Conservation (phyloP, 2,113 vertebrate species). For the Ammospiza nelsoni region DNA sequence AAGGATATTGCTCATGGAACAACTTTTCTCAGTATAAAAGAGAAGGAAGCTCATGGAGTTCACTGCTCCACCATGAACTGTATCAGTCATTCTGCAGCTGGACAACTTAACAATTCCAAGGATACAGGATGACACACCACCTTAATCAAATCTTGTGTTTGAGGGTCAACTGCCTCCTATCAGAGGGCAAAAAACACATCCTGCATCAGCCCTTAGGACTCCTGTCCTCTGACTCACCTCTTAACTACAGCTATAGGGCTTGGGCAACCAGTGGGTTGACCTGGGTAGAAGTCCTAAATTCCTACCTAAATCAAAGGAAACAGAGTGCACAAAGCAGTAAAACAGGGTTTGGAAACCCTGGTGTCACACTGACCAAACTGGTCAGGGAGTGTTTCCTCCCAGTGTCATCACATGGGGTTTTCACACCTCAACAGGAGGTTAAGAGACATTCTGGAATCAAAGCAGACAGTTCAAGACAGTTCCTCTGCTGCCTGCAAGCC, state of each 20-base stretch:
- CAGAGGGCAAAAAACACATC: not conserved
- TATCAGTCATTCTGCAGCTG: not conserved
- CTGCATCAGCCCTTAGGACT: not conserved
- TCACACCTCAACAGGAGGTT: not conserved
- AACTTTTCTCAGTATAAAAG: not conserved
- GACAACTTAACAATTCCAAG: not conserved
- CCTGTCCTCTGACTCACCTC: slow-evolving; percentile 3
- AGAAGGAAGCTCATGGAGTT: not conserved
- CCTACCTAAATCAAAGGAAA: not conserved
- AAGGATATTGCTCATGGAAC: slow-evolving; percentile 38
- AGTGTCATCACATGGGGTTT: not conserved
- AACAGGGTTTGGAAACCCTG: not conserved
- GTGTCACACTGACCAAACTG: not conserved
- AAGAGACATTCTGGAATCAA: not conserved
- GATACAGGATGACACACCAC: not conserved
- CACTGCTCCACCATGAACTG: not conserved
- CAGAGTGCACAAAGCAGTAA: not conserved
- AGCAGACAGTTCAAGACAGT: not conserved
- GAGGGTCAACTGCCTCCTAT: not conserved
- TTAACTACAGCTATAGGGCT: not conserved
- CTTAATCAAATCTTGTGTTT: not conserved
- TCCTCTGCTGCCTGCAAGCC: not conserved
- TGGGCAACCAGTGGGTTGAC: not conserved
- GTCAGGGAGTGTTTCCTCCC: not conserved
- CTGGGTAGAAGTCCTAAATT: slow-evolving; percentile 3